Conservation (phyloP, 2,113 vertebrate genomes). For the Chitala chitala region DNA sequence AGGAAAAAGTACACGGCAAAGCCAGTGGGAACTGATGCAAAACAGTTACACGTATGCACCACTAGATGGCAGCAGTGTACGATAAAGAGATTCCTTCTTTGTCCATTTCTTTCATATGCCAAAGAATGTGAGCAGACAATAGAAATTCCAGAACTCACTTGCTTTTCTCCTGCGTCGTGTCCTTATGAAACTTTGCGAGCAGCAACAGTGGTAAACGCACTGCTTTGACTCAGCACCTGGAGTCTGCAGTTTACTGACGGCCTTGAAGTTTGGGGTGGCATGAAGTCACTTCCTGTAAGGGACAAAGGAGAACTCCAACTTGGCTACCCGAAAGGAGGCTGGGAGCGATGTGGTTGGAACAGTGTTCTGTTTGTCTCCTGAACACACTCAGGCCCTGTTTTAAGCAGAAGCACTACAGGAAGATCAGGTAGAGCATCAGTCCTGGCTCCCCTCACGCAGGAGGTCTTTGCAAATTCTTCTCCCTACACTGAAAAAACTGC, state of each 20-base stretch:
- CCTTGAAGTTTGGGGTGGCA: constrained; percentile 1
- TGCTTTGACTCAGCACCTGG: neutral
- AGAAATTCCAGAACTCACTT: constrained; percentile 29
- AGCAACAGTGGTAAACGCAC: neutral
- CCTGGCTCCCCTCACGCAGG: constrained; percentile 57
- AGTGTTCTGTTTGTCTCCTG: constrained; percentile 35
- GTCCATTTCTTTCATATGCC: constrained; percentile 23
- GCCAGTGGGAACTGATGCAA: neutral
- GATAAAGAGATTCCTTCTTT: constrained; percentile 6
- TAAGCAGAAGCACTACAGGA: constrained; percentile 55
- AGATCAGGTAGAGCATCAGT: constrained; percentile 58
- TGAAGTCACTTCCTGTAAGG: constrained; percentile 45
- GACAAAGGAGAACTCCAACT: constrained; percentile 44
- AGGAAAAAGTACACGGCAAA: neutral
- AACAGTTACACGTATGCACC: constrained; percentile 15
- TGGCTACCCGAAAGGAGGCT: constrained; percentile 36
- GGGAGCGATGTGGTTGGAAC: constrained; percentile 30
- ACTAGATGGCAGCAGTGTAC: constrained; percentile 61
- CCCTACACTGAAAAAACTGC: constrained; percentile 39
- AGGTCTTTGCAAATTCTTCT: constrained; percentile 27
- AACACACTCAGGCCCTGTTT: constrained; percentile 45
- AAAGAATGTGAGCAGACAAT: constrained; percentile 29
- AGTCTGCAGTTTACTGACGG: constrained; percentile 6
- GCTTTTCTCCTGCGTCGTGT: neutral
- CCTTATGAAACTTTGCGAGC: neutral